Evolutionary conservation across 2,888 invertebrate genomes (phyloP).

Genomic region (Protophormia terraenovae): DNA sequence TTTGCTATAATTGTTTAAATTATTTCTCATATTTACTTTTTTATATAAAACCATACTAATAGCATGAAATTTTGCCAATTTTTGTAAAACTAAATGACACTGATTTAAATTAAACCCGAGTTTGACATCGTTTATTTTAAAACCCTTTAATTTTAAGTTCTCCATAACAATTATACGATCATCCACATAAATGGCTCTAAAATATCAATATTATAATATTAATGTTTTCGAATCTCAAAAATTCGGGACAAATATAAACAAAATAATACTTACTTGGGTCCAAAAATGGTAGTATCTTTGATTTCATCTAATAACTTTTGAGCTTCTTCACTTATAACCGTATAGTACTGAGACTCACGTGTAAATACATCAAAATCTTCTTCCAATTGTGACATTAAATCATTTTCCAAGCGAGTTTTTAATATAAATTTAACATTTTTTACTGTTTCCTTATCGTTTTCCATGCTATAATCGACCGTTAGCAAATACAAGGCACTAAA

Average conservation of each 20-base stretch:
- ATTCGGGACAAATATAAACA: background rate
- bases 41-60: slow-evolving; percentile 82
- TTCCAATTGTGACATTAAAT: slow-evolving; percentile 71
- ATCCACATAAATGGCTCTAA: slow-evolving; percentile 73
- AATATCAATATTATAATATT: background rate
- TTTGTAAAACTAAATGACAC: slow-evolving; percentile 81
- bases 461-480: slow-evolving; percentile 65
- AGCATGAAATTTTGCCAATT: slow-evolving; percentile 83
- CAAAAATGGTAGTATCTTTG: slow-evolving; percentile 72
- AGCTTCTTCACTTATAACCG: slow-evolving; percentile 69
- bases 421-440: slow-evolving; percentile 71
- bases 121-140: slow-evolving; percentile 81
- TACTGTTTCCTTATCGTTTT: slow-evolving; percentile 34
- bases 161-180: slow-evolving; percentile 80
- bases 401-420: slow-evolving; percentile 73
- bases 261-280: slow-evolving; percentile 71
- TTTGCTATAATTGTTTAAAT: no score
- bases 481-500: slow-evolving; percentile 73
- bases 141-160: slow-evolving; percentile 82
- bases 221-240: background rate
- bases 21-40: slow-evolving; percentile 80
- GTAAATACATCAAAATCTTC: slow-evolving; percentile 73
- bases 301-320: slow-evolving; percentile 69
- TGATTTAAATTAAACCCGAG: slow-evolving; percentile 82
- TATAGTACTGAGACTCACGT: slow-evolving; percentile 73